Conservation (phyloP, 2,888 invertebrate genomes). For the Cheilosia pagana region DNA sequence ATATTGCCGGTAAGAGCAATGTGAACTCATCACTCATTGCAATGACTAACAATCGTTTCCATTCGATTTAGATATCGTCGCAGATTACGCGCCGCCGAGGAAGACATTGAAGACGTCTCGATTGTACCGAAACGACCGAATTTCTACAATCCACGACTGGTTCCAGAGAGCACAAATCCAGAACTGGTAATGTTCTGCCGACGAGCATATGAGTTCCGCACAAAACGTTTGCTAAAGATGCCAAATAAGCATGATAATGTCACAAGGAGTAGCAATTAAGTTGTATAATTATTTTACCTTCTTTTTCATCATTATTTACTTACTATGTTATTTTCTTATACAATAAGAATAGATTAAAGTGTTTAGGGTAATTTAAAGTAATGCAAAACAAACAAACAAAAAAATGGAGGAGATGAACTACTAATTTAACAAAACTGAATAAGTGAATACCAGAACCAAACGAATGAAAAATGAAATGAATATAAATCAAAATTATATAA, state of each 20-base stretch:
- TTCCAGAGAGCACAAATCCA: slow-evolving; percentile 87
- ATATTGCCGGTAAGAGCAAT: slow-evolving; percentile 92
- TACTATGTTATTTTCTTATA: slow-evolving; percentile 75
- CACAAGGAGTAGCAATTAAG: slow-evolving; percentile 72
- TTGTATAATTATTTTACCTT: slow-evolving; percentile 52
- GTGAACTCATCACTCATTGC: background rate
- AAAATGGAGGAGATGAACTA: slow-evolving; percentile 38
- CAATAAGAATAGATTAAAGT: slow-evolving; percentile 68
- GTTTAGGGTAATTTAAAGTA: slow-evolving; percentile 62
- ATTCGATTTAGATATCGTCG: slow-evolving; percentile 90
- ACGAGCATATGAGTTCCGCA: slow-evolving; percentile 96
- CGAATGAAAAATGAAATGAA: slow-evolving; percentile 35
- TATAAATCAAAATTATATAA: slow-evolving; percentile 69
- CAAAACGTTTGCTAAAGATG: slow-evolving; percentile 86
- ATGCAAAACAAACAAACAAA: slow-evolving; percentile 64
- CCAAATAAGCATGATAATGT: slow-evolving; percentile 80
- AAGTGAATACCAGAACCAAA: slow-evolving; percentile 65
- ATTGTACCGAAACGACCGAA: slow-evolving; percentile 89
- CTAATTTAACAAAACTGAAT: slow-evolving; percentile 45
- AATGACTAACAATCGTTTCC: slow-evolving; percentile 3
- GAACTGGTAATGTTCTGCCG: slow-evolving; percentile 97
- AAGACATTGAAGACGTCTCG: slow-evolving; percentile 89
- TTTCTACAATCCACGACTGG: slow-evolving; percentile 84
- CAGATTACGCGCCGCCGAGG: slow-evolving; percentile 90
- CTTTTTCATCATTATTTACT: slow-evolving; percentile 56